Evolutionary conservation across 2,888 invertebrate species (phyloP).

Genomic region (Romanomermis culicivorax): DNA sequence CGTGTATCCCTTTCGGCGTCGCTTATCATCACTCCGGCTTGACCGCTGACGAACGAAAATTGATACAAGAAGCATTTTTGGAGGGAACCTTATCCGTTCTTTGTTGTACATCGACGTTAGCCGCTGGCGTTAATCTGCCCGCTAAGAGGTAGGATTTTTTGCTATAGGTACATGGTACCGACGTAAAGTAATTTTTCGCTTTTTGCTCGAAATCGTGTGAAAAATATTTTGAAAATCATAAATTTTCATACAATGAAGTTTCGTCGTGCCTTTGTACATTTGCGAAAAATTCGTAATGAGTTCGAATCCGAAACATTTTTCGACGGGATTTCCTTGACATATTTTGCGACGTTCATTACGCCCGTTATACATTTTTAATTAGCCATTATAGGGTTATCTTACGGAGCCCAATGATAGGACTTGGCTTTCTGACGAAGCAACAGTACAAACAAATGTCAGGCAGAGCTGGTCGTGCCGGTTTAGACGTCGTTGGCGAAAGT

Average conservation of each 20-base stretch:
- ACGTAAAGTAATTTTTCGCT: background rate
- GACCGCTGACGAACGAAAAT: slow-evolving; percentile 57
- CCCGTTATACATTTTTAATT: too few relatives aligned
- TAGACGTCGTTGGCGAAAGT: slow-evolving; percentile 60
- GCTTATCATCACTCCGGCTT: slow-evolving; percentile 74
- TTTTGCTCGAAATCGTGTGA: too few relatives aligned
- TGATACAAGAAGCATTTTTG: slow-evolving; percentile 45
- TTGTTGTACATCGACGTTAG: slow-evolving; percentile 83
- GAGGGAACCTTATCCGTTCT: slow-evolving; percentile 62
- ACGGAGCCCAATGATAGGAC: slow-evolving; percentile 59
- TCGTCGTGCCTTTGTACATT: too few relatives aligned
- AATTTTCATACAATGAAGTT: too few relatives aligned
- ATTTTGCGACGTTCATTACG: too few relatives aligned
- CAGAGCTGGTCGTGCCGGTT: slow-evolving; percentile 71
- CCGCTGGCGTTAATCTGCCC: slow-evolving; percentile 91
- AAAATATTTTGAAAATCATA: too few relatives aligned
- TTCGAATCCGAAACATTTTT: too few relatives aligned
- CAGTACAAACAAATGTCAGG: slow-evolving; percentile 89
- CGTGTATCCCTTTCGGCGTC: slow-evolving; percentile 53
- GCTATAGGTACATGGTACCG: background rate
- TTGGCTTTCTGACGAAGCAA: slow-evolving; percentile 47
- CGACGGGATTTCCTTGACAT: too few relatives aligned
- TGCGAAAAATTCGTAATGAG: too few relatives aligned
- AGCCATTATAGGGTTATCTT: slow-evolving; percentile 55
- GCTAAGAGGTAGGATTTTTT: slow-evolving; percentile 43